Evolutionary conservation across 2,797 vertebrate genomes (phyloP).

Genomic region (Pipistrellus nathusii): DNA sequence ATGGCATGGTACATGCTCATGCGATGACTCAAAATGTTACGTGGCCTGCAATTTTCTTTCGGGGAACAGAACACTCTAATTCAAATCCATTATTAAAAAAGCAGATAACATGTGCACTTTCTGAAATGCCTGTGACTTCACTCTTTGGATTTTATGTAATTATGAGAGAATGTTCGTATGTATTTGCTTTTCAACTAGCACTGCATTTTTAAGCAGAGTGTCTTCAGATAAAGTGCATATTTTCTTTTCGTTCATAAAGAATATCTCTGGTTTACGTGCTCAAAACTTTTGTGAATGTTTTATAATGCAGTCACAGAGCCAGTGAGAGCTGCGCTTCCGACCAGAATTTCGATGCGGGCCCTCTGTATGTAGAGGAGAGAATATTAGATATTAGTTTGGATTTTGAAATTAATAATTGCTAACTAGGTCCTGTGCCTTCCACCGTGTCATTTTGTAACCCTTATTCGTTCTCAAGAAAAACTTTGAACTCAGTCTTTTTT

Average conservation of each 20-base stretch:
- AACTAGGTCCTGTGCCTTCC: constrained; percentile 63
- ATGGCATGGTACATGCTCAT: constrained; percentile 71
- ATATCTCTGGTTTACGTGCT: constrained; percentile 84
- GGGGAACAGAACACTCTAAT: constrained; percentile 82
- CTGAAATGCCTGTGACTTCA: constrained; percentile 87
- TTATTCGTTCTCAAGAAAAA: constrained; percentile 65
- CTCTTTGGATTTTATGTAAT: constrained; percentile 85
- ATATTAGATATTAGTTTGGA: constrained; percentile 24
- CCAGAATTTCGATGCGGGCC: constrained; percentile 33
- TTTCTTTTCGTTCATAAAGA: constrained; percentile 85
- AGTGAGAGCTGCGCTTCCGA: constrained; percentile 21
- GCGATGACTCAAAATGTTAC: constrained; percentile 82
- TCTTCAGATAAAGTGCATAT: constrained; percentile 86
- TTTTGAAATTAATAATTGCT: constrained; percentile 69
- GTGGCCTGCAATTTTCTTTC: constrained; percentile 87
- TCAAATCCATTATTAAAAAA: constrained; percentile 85
- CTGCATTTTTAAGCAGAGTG: constrained; percentile 85
- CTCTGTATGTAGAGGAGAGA: not conserved
- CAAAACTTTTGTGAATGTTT: constrained; percentile 85
- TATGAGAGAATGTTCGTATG: constrained; percentile 87
- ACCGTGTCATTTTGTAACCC: constrained; percentile 51
- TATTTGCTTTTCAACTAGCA: constrained; percentile 87
- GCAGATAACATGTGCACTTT: constrained; percentile 87
- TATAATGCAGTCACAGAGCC: constrained; percentile 71
- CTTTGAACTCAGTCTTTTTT: constrained; percentile 72